These are phyloP conservation scores for Oplegnathus fasciatus DNA, from an alignment of 2,113 vertebrate genomes.

Conservation along the genomic window DNA sequence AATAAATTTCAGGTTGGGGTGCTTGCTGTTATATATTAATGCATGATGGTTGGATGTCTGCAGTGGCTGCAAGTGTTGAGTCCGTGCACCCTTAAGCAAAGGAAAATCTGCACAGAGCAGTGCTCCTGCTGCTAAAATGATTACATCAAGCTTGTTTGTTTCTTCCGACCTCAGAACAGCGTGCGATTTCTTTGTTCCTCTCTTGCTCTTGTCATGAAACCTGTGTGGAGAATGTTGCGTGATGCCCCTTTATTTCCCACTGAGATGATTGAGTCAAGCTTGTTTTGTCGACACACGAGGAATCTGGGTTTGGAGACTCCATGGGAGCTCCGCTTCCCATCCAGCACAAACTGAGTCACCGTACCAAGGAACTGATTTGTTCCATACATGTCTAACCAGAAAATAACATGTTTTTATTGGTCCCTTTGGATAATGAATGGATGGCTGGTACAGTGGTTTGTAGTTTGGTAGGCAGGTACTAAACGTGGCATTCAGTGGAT, in stretches of 20 bases:
- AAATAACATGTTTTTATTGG: conserved; percentile 43
- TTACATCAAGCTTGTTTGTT: conserved; percentile 56
- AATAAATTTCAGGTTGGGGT: neutral
- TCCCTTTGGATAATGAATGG: conserved; percentile 23
- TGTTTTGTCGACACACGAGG: conserved; percentile 38
- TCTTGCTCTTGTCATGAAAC: conserved; percentile 43
- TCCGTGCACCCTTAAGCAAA: conserved; percentile 16
- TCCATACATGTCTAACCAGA: conserved; percentile 30
- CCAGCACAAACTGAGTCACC: conserved; percentile 37
- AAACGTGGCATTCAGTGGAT: neutral
- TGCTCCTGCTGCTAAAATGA: conserved; percentile 51
- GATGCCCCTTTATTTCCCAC: conserved; percentile 50
- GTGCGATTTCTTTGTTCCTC: conserved; percentile 33
- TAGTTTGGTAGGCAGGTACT: conserved; percentile 29
- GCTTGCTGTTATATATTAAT: neutral
- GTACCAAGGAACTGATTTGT: conserved; percentile 28
- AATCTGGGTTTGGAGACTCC: conserved; percentile 46
- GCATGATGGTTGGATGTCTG: neutral
- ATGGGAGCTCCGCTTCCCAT: conserved; percentile 29
- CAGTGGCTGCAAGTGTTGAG: conserved; percentile 14
- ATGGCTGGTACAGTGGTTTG: neutral
- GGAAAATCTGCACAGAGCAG: conserved; percentile 5
- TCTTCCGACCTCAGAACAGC: conserved; percentile 43
- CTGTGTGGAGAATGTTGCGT: conserved; percentile 52
- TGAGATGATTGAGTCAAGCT: conserved; percentile 60